Base-by-base conservation (phyloP, 1,140 invertebrate species). In the Polyergus mexicanus region DNA sequence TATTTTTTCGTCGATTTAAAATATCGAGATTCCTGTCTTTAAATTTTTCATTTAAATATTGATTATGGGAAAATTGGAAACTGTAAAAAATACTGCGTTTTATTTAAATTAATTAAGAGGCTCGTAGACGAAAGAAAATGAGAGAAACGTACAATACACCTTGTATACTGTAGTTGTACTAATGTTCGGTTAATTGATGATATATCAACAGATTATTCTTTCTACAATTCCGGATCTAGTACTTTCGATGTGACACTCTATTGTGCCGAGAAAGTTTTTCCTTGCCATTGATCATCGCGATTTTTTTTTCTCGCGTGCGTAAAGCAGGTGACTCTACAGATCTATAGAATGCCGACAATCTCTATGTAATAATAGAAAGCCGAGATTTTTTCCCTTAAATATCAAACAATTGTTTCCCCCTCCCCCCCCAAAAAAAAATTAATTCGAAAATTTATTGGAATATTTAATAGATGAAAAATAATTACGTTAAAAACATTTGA, bases 221-320 rank as follows among this genome's bases (percentile, higher is more conserved):
- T 41, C 22, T 66, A 22, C 58, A n/a, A 22, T 58, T 54, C 44
- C 38, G 54, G 54, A 72, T 81, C 28, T 16, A 6, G 32, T 72
- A 83, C 62, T 83, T 75, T 87, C 77, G 25, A 69, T 75, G 69
- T 54, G 86, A 86, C 78, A 72, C 38, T 60, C 68, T 38, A 83
- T 83, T 83, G 78, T 81, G 16, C 22, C 56, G 78, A 72, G 68
- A 74, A 83, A 83, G 78, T 60, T 62, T 83, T 83, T 47, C 68
- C 56, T 83, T 54, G 41, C 25, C 19, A 72, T 72, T 19, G 38
- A 83, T 83, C 54, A 83, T 47, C 32, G 11, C 11, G 25, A 47
- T 35, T 8, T 44, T 11, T 83, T 72, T 47, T 44, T 47, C 8
- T 74, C 66, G n/a, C 78, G 7, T 58, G 66, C 78, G 66, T 72